Evolutionary conservation across 2,797 vertebrate genomes (phyloP), one percentile per base, ranked within the genome.

Genomic region (Kryptopterus vitreolus): DNA sequence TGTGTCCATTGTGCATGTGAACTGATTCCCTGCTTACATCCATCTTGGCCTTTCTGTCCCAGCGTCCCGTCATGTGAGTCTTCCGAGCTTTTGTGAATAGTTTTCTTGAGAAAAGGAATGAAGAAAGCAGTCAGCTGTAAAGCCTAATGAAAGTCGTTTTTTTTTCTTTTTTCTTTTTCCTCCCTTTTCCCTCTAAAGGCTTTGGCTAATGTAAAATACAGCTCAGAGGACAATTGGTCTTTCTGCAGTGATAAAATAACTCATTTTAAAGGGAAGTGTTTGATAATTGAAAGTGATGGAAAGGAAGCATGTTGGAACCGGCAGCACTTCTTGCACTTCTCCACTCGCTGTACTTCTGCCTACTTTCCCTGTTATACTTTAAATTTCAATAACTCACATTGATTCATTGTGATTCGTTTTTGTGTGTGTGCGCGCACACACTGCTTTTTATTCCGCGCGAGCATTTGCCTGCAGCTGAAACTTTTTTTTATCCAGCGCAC

Each of bases 281-380:
- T 91, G 90, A 93, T 95, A 93, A 94, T 92, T 94, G 92, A 95
- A 96, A 95, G 93, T 94, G 90, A 94, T 93, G 91, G 89, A 92
- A 92, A 77, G 89, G 89, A 93, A 92, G 91, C 92, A 92, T 95
- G 90, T 95, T 93, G 92, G 94, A 96, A 94, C 91, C 89, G 90
- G 91, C 84, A 89, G 94, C 94, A 95, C 95, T 96, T 57, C 95
- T 93, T 92, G 92, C 91, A 58, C 71, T 57, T 73, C 53, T 73
- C 43, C 53, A 50, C 66, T 84, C 73, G 69, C 24, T 55, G 33
- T 58, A 62, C 74, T 70, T 80, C 55, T 50, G 16, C 53, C 76
- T 2, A 59, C 71, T 29, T 35, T 79, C 76, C 74, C 61, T 79
- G 62, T 63, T 83, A 70, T 52, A 61, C 78, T 91, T 94, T 88